A percentile compares a stretch with the other conserved stretches of the same genome.
These are phyloP conservation scores for Prunella fulvescens DNA, from an alignment of 2,113 vertebrate genomes.

Conservation along the genomic window DNA sequence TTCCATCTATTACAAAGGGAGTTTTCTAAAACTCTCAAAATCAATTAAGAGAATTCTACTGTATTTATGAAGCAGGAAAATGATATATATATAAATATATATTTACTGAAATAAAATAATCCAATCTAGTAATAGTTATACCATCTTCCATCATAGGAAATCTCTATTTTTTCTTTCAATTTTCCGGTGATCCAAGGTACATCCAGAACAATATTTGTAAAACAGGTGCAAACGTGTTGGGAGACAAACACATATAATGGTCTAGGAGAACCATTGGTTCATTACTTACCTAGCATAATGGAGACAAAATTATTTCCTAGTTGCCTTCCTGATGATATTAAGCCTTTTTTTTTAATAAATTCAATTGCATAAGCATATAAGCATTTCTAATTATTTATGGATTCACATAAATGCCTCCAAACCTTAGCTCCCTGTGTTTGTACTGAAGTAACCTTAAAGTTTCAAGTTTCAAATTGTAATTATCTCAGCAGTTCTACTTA, in stretches of 20 bases:
- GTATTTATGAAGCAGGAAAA: neutral
- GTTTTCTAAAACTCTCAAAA: neutral
- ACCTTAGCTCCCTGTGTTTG: neutral
- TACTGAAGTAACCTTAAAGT: neutral
- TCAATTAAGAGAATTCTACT: neutral
- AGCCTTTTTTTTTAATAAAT: neutral
- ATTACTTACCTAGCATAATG: neutral
- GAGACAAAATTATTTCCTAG: neutral
- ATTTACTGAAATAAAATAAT: neutral
- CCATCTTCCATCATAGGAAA: neutral
- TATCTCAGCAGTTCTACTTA: neutral
- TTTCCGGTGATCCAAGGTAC: neutral
- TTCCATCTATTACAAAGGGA: neutral
- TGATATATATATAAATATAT: too few species aligned
- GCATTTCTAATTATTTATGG: neutral
- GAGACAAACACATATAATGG: neutral
- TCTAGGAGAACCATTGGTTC: neutral
- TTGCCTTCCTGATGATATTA: neutral
- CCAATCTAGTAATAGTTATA: neutral
- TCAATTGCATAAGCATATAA: neutral
- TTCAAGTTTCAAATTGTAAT: neutral
- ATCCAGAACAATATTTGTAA: neutral
- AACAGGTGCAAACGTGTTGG: neutral
- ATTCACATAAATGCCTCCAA: neutral
- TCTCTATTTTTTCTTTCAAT: neutral